Evolutionary conservation across 2,113 vertebrate species (phyloP).

Genomic region (Boleophthalmus pectinirostris): DNA sequence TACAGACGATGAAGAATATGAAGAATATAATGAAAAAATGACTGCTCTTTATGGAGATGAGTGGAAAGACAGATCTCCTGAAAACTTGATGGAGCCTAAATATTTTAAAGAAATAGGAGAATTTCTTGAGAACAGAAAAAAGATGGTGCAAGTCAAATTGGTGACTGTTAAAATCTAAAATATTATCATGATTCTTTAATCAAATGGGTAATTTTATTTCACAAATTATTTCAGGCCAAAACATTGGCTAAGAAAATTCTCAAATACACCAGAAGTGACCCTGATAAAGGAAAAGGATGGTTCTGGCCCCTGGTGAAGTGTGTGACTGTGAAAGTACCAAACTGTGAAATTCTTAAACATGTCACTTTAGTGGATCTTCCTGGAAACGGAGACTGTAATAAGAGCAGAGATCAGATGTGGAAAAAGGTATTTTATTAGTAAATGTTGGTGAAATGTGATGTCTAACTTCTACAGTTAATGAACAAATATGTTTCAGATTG

Average conservation of each 20-base stretch:
- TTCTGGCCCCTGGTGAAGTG: constrained; percentile 37
- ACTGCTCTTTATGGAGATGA: constrained; percentile 20
- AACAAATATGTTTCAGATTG: constrained; percentile 5
- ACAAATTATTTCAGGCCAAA: constrained; percentile 18
- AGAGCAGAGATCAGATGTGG: constrained; percentile 30
- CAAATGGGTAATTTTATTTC: neutral
- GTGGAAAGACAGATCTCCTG: neutral
- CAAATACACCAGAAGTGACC: constrained; percentile 10
- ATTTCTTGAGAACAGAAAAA: neutral
- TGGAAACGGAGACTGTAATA: constrained; percentile 31
- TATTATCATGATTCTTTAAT: neutral
- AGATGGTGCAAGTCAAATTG: neutral
- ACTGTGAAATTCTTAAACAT: constrained; percentile 14
- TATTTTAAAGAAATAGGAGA: constrained; percentile 13
- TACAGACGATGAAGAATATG: too few relatives aligned
- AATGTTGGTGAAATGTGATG: too few relatives aligned
- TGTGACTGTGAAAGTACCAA: constrained; percentile 22
- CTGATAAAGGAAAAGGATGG: neutral
- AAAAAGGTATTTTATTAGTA: constrained; percentile 6
- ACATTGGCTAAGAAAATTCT: constrained; percentile 10
- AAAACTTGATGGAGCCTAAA: constrained; percentile 5
- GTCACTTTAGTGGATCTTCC: constrained; percentile 34
- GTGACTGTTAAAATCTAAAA: neutral
- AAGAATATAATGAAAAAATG: constrained; percentile 17
- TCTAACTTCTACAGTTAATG: too few relatives aligned